Conservation (phyloP, 2,113 vertebrate genomes). For the Silurus meridionalis region DNA sequence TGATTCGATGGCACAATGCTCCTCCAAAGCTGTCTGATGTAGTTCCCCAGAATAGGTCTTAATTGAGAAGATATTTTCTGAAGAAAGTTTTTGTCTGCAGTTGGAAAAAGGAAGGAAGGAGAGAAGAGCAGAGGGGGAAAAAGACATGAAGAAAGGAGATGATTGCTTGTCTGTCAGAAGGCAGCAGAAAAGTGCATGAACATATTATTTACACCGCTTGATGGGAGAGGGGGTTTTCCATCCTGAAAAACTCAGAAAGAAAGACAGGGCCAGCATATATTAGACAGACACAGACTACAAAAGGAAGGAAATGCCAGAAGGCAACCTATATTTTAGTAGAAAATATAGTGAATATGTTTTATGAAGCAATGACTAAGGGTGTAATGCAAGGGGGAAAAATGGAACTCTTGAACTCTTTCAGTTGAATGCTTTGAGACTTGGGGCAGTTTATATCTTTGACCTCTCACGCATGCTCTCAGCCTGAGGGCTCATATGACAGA, state of each 20-base stretch:
- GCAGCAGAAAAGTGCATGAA: conserved; percentile 6
- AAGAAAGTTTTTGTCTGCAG: conserved; percentile 24
- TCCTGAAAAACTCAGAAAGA: not conserved
- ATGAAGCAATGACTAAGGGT: conserved; percentile 21
- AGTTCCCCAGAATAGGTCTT: conserved; percentile 27
- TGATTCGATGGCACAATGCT: conserved; percentile 39
- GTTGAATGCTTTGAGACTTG: conserved; percentile 39
- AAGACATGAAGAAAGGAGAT: conserved; percentile 41
- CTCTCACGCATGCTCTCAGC: conserved; percentile 42
- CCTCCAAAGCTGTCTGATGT: conserved; percentile 25
- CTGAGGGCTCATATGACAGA: conserved; percentile 50
- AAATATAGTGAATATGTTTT: conserved; percentile 19
- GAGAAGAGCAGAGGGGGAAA: not conserved
- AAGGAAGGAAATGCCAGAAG: conserved; percentile 8
- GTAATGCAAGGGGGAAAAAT: not conserved
- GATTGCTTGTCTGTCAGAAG: conserved; percentile 30
- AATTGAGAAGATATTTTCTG: conserved; percentile 36
- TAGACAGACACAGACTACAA: not conserved
- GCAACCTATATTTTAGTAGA: not conserved
- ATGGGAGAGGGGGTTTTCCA: not conserved
- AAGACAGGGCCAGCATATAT: not conserved
- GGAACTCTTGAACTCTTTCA: conserved; percentile 37
- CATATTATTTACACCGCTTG: conserved; percentile 11
- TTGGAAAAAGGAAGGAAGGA: not conserved
- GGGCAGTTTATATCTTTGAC: conserved; percentile 54